These are phyloP conservation scores for Ctenomys sociabilis DNA, from an alignment of 2,113 vertebrate genomes.

Conservation along the genomic window DNA sequence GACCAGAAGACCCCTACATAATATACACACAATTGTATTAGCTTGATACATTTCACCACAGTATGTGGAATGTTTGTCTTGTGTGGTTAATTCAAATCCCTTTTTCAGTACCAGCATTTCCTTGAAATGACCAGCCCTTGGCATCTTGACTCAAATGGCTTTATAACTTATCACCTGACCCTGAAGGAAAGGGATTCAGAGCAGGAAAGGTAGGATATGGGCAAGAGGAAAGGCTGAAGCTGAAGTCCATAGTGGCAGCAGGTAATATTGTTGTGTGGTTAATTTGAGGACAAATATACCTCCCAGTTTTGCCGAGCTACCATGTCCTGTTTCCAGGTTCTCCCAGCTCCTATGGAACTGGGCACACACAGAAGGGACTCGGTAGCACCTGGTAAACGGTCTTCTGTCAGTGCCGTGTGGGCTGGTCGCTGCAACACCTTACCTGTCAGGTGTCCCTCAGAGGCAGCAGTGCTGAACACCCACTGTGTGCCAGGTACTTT, in stretches of 20 bases:
- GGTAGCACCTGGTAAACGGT: neutral
- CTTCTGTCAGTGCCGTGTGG: neutral
- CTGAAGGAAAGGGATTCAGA: neutral
- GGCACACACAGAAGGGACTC: neutral
- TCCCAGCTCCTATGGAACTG: neutral
- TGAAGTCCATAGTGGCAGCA: neutral
- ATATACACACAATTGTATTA: neutral
- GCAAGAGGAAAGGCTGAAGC: neutral
- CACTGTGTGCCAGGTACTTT: neutral
- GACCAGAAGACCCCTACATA: neutral
- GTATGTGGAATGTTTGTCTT: neutral
- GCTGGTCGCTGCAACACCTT: neutral
- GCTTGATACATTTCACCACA: neutral
- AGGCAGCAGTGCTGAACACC: neutral
- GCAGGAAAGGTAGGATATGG: neutral
- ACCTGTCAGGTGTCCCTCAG: neutral
- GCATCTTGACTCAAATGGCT: neutral
- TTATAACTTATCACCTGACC: neutral
- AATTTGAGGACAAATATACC: neutral
- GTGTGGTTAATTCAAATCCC: neutral
- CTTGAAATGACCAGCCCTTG: neutral
- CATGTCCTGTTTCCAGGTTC: neutral
- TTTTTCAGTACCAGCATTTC: neutral
- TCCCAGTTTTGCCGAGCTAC: neutral
- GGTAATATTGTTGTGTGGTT: accelerated